These are phyloP conservation scores for Lucifuga dentata DNA, from an alignment of 2,113 vertebrate genomes.

Conservation along the genomic window DNA sequence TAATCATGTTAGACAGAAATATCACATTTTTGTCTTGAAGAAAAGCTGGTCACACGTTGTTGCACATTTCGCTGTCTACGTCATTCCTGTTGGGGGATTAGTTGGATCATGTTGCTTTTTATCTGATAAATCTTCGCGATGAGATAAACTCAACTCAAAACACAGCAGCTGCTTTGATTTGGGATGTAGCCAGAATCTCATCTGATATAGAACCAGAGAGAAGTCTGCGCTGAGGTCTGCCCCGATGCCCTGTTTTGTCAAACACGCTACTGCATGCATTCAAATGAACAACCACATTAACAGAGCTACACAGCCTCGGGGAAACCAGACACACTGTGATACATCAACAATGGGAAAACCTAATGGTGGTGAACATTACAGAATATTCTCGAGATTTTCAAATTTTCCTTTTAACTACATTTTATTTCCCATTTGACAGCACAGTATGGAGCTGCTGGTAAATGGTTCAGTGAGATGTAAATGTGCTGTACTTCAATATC, in stretches of 20 bases:
- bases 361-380: constrained; percentile 22
- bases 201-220: constrained; percentile 49
- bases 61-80: constrained; percentile 8
- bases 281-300: constrained; percentile 61
- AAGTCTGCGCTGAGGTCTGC: constrained; percentile 48
- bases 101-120: neutral
- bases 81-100: neutral
- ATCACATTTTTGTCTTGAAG: neutral
- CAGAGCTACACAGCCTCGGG: constrained; percentile 22
- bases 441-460: constrained; percentile 6
- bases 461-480: constrained; percentile 8
- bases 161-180: constrained; percentile 43
- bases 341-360: constrained; percentile 8
- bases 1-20: neutral
- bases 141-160: constrained; percentile 40
- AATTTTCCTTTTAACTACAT: neutral
- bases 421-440: constrained; percentile 31
- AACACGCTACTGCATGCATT: constrained; percentile 48
- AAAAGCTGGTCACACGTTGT: constrained; percentile 12
- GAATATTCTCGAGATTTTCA: neutral
- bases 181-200: constrained; percentile 48
- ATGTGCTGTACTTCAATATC: constrained; percentile 20
- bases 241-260: constrained; percentile 35
- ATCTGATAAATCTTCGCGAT: constrained; percentile 26
- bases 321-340: constrained; percentile 29